phyloP scores from a whole-genome alignment of 2,888 invertebrate genomes.

The Escarpia spicata region DNA sequence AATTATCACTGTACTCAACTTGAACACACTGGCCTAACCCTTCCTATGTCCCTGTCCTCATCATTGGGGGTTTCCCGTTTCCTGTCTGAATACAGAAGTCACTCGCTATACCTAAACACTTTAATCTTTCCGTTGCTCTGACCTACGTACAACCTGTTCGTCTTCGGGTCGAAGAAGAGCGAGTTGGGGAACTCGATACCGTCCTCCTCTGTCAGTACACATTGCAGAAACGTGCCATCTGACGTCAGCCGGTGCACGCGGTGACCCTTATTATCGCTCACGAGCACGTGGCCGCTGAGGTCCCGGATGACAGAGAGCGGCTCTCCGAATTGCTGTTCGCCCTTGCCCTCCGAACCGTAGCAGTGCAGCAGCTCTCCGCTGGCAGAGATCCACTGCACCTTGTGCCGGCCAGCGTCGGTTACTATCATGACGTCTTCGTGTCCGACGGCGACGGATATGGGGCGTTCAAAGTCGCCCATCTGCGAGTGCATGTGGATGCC shows the following conservation, averaged over 20 bases:
- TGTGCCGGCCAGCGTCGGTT: not conserved
- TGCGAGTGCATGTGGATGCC: not conserved
- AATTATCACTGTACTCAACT: too few species aligned
- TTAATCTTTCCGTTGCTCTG: not conserved
- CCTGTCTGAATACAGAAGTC: not conserved
- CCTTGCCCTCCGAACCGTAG: not conserved
- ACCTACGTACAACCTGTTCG: not conserved
- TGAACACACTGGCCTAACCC: too few species aligned
- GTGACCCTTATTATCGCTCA: not conserved
- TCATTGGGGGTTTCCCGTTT: too few species aligned
- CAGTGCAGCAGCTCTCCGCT: not conserved
- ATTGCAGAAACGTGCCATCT: not conserved
- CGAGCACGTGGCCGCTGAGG: not conserved
- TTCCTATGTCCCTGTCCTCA: too few species aligned
- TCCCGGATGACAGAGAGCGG: not conserved
- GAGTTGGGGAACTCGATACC: slow-evolving; percentile 5
- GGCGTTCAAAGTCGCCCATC: not conserved
- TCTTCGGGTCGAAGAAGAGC: not conserved
- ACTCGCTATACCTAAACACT: not conserved
- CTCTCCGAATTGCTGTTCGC: not conserved
- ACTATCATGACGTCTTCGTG: not conserved
- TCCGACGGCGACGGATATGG: not conserved
- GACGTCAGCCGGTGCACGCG: slow-evolving; percentile 6
- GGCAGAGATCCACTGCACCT: not conserved
- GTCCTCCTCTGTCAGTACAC: not conserved